Evolutionary conservation across 2,797 vertebrate species (phyloP).

Genomic region (Pseudocheirus occidentalis): DNA sequence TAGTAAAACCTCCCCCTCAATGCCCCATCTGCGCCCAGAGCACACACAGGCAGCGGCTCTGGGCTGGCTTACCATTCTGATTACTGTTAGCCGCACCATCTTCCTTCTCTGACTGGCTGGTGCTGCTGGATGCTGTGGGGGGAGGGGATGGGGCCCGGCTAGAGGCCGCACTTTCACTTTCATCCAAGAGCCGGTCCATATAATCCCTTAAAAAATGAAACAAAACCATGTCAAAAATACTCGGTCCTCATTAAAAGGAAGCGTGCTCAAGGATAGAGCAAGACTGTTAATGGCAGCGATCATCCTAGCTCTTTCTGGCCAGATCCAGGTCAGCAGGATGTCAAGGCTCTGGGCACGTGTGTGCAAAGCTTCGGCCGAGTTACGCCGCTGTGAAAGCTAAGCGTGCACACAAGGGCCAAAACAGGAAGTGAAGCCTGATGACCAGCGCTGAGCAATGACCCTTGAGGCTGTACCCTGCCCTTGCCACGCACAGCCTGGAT

Average conservation of each 20-base stretch:
- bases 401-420: no score
- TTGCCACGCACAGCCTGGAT: not conserved
- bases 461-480: no score
- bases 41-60: no score
- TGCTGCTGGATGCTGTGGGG: constrained; percentile 91
- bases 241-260: not conserved
- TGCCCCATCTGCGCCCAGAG: rapidly evolving
- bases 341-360: not conserved
- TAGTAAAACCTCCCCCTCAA: no score
- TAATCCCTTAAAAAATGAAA: constrained; percentile 88
- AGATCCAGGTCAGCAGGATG: no score
- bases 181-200: constrained; percentile 95
- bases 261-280: not conserved
- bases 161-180: constrained; percentile 93
- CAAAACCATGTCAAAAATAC: constrained; percentile 28
- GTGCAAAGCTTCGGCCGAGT: not conserved
- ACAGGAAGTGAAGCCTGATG: no score
- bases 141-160: constrained; percentile 92
- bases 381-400: no score
- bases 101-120: constrained; percentile 93
- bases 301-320: no score
- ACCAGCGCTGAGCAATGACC: no score
- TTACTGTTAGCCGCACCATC: constrained; percentile 87
- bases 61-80: constrained; percentile 91
- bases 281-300: not conserved